A percentile compares a stretch with the other conserved stretches of the same genome.
phyloP scores from a whole-genome alignment of 2,797 vertebrate species.

The Oryzias sinensis region DNA sequence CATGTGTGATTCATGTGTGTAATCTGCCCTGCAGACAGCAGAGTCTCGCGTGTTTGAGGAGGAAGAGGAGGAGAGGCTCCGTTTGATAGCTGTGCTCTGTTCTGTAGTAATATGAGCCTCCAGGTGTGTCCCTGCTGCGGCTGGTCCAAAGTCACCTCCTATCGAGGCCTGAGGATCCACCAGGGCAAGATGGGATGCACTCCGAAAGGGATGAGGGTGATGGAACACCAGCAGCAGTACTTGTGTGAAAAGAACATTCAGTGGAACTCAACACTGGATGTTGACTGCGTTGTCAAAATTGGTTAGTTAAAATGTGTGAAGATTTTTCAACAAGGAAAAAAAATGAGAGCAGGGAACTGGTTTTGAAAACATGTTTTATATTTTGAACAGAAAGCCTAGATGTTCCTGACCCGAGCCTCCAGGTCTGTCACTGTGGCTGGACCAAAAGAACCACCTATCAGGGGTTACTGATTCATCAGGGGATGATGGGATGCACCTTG shows the following conservation, averaged over 20 bases:
- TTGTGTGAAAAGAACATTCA: background rate
- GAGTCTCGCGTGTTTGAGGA: too few species aligned
- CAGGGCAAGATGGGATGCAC: conserved; percentile 43
- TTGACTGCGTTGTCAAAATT: background rate
- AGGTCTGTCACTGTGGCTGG: conserved; percentile 43
- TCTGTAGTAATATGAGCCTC: conserved; percentile 7
- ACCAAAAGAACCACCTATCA: conserved; percentile 19
- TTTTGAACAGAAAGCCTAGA: conserved; percentile 7
- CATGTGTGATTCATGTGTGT: too few species aligned
- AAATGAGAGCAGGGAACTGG: background rate
- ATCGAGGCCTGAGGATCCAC: conserved; percentile 40
- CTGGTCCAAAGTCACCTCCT: conserved; percentile 37
- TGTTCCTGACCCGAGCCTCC: conserved; percentile 5
- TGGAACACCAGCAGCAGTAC: conserved; percentile 4
- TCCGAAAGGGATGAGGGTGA: background rate
- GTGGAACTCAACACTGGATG: background rate
- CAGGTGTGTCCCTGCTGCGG: conserved; percentile 34
- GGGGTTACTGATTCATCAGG: conserved; percentile 35
- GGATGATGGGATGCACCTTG: conserved; percentile 26
- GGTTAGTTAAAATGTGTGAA: conserved; percentile 2
- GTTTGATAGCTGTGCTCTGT: too few species aligned
- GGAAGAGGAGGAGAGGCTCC: too few species aligned
- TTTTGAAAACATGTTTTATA: background rate
- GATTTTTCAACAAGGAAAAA: background rate
- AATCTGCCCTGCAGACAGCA: too few species aligned